Percentiles rank a stretch among this genome's conserved stretches.
phyloP scores from a whole-genome alignment of 2,113 vertebrate species.

The Nansenia antarctica region DNA sequence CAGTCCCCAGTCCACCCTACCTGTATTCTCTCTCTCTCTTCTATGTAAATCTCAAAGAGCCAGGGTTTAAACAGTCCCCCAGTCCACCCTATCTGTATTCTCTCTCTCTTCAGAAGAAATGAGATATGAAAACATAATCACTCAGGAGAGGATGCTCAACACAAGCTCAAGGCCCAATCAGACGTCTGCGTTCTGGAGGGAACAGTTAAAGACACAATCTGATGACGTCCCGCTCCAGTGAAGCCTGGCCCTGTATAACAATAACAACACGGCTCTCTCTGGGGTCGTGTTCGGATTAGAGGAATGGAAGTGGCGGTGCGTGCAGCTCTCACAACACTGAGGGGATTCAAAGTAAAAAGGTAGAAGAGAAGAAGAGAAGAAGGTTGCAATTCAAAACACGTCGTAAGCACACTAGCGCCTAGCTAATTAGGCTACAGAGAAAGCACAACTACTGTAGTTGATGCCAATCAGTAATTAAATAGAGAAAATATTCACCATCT shows the following conservation, averaged over 20 bases:
- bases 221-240: neutral
- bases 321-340: neutral
- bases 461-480: neutral
- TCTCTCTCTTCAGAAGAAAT: too few species aligned
- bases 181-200: neutral
- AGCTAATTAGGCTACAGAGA: neutral
- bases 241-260: neutral
- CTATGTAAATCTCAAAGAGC: neutral
- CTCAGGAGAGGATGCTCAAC: too few species aligned
- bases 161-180: too few species aligned
- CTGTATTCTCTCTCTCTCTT: too few species aligned
- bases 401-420: neutral
- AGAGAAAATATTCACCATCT: neutral
- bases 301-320: constrained; percentile 8
- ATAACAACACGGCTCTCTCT: constrained; percentile 16
- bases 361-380: too few species aligned
- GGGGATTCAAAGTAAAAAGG: neutral
- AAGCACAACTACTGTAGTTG: neutral
- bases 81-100: neutral
- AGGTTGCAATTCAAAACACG: neutral
- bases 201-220: neutral
- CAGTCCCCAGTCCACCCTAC: too few species aligned
- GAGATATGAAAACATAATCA: too few species aligned
- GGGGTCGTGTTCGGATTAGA: constrained; percentile 39
- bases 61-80: neutral